A percentile compares a stretch with the other conserved stretches of the same genome.
These are phyloP conservation scores for Columba livia DNA, from an alignment of 2,113 vertebrate species.

Conservation along the genomic window DNA sequence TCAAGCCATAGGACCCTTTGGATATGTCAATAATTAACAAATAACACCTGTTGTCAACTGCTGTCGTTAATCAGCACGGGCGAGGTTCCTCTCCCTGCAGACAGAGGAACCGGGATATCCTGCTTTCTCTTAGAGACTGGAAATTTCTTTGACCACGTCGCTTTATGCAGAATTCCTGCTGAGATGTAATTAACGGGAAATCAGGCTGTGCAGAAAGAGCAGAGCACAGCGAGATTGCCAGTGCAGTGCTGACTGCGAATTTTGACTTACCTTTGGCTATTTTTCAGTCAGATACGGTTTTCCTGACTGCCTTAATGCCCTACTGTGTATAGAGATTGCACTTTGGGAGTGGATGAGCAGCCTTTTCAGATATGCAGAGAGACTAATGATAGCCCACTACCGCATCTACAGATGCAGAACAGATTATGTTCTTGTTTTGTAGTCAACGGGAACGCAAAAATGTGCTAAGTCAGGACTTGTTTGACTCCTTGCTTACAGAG, in stretches of 20 bases:
- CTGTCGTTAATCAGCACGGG: slow-evolving; percentile 13
- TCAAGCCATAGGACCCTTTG: slow-evolving; percentile 34
- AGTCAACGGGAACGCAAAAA: neutral
- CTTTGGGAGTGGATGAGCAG: neutral
- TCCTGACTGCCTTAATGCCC: neutral
- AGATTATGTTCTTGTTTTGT: neutral
- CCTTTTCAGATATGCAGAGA: neutral
- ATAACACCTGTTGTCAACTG: slow-evolving; percentile 50
- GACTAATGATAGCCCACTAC: neutral
- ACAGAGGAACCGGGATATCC: neutral
- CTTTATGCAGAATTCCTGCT: neutral
- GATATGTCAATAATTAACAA: slow-evolving; percentile 56
- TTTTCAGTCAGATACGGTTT: neutral
- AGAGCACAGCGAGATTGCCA: neutral
- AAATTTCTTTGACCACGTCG: neutral
- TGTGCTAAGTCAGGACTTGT: neutral
- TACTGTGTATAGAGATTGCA: neutral
- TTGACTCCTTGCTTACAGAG: neutral
- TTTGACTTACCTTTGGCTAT: neutral
- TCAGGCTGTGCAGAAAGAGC: neutral
- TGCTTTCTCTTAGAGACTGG: neutral
- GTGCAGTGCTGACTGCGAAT: neutral
- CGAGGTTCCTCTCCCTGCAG: neutral
- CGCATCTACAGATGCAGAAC: neutral
- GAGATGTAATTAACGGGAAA: slow-evolving; percentile 27